A percentile compares a stretch with the other conserved stretches of the same genome.
Conservation (phyloP, 2,797 vertebrate species). For the Pangasius larnaudii region DNA sequence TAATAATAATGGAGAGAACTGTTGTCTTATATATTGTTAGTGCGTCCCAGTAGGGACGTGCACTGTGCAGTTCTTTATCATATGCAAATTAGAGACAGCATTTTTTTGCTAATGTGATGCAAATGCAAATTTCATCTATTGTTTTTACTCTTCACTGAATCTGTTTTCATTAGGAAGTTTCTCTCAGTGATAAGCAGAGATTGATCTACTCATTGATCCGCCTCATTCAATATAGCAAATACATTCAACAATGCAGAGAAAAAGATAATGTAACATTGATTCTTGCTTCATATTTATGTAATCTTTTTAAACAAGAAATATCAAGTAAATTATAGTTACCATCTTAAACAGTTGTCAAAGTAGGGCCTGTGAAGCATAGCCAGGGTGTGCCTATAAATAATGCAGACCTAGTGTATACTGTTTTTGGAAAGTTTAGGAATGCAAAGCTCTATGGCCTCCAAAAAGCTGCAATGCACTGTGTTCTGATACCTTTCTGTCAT, state of each 20-base stretch:
- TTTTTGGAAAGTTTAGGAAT: not conserved
- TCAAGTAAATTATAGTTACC: slow-evolving; percentile 8
- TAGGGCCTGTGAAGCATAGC: not conserved
- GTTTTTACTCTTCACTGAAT: not conserved
- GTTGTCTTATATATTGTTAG: slow-evolving; percentile 25
- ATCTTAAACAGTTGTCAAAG: not conserved
- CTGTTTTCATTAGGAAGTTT: slow-evolving; percentile 13
- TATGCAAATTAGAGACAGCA: not conserved
- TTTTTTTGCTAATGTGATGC: slow-evolving; percentile 10
- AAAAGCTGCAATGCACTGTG: too few relatives aligned
- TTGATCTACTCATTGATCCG: not conserved
- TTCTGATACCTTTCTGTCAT: too few relatives aligned
- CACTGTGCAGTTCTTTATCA: slow-evolving; percentile 8
- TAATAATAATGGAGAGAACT: slow-evolving; percentile 23
- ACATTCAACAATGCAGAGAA: not conserved
- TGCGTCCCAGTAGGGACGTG: not conserved
- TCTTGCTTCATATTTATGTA: not conserved
- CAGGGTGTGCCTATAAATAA: not conserved
- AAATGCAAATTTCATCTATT: not conserved
- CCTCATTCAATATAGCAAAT: not conserved
- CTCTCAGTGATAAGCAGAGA: not conserved
- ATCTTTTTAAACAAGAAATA: not conserved
- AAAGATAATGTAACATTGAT: not conserved
- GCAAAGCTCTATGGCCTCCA: not conserved
- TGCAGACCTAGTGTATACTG: not conserved